phyloP scores from a whole-genome alignment of 2,888 invertebrate species.

The Coleophora flavipennella region DNA sequence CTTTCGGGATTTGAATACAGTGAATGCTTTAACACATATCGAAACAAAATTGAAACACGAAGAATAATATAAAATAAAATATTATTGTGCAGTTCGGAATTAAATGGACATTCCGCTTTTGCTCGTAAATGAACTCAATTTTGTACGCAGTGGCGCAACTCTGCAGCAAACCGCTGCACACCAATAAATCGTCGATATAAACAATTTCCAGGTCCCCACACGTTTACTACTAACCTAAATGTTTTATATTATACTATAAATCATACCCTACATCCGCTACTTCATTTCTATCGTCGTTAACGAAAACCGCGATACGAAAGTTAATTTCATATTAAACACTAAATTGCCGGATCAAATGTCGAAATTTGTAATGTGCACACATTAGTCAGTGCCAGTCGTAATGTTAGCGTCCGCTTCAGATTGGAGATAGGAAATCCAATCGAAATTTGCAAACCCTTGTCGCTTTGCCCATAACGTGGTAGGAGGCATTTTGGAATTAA shows the following conservation, averaged over 20 bases:
- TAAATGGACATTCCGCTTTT: background rate
- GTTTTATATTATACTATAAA: slow-evolving; percentile 52
- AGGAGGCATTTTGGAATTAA: slow-evolving; percentile 65
- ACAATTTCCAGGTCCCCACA: slow-evolving; percentile 41
- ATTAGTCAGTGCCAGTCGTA: slow-evolving; percentile 59
- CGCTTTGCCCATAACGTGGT: slow-evolving; percentile 62
- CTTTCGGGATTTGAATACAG: no score
- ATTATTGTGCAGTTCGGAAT: no score
- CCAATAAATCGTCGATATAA: slow-evolving; percentile 53
- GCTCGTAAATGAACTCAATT: slow-evolving; percentile 7
- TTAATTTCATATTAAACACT: slow-evolving; percentile 32
- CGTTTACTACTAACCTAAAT: slow-evolving; percentile 44
- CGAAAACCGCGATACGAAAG: slow-evolving; percentile 32
- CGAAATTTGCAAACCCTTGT: slow-evolving; percentile 68
- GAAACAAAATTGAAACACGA: no score
- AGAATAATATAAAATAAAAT: no score
- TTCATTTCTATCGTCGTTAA: slow-evolving; percentile 33
- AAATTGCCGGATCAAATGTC: slow-evolving; percentile 33
- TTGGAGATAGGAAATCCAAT: slow-evolving; percentile 65
- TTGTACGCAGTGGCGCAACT: slow-evolving; percentile 34
- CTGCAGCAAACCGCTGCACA: slow-evolving; percentile 37
- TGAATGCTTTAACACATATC: no score
- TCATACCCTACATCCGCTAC: slow-evolving; percentile 57
- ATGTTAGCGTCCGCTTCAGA: slow-evolving; percentile 50
- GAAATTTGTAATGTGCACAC: slow-evolving; percentile 51